Conservation (phyloP, 2,113 vertebrate genomes). For the Gnathochromis pfefferi region DNA sequence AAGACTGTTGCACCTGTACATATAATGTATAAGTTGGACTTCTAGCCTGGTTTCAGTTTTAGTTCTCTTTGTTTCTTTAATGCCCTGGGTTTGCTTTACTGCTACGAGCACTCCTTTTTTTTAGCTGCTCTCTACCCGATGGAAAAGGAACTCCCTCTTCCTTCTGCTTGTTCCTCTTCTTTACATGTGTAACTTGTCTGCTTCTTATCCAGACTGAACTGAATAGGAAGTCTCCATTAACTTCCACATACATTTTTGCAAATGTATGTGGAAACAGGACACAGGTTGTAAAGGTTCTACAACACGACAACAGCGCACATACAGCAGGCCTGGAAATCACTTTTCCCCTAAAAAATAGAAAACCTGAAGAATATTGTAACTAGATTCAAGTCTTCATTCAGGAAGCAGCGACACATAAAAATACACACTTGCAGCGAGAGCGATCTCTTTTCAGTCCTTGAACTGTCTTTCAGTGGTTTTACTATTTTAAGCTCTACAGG, state of each 20-base stretch:
- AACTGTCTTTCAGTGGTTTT: conserved; percentile 55
- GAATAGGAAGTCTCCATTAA: not conserved
- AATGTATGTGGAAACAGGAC: not conserved
- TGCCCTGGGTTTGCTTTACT: not conserved
- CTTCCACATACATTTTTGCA: not conserved
- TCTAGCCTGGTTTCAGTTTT: not conserved
- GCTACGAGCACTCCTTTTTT: not conserved
- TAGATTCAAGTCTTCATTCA: not conserved
- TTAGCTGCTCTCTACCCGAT: not conserved
- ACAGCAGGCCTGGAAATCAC: not conserved
- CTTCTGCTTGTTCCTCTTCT: not conserved
- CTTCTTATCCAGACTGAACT: not conserved
- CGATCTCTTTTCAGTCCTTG: conserved; percentile 32
- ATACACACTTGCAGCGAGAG: not conserved
- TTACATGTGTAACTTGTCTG: not conserved
- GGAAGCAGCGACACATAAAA: not conserved
- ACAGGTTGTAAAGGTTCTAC: not conserved
- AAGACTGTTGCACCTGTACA: not conserved
- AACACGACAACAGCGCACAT: not conserved
- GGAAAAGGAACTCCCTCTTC: not conserved
- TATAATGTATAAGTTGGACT: not conserved
- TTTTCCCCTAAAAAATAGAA: not conserved
- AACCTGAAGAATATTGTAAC: not conserved
- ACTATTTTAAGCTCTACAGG: conserved; percentile 51
- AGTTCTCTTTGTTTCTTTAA: not conserved